These are phyloP conservation scores for Thelaira solivaga DNA, from an alignment of 2,888 invertebrate genomes.

Conservation along the genomic window DNA sequence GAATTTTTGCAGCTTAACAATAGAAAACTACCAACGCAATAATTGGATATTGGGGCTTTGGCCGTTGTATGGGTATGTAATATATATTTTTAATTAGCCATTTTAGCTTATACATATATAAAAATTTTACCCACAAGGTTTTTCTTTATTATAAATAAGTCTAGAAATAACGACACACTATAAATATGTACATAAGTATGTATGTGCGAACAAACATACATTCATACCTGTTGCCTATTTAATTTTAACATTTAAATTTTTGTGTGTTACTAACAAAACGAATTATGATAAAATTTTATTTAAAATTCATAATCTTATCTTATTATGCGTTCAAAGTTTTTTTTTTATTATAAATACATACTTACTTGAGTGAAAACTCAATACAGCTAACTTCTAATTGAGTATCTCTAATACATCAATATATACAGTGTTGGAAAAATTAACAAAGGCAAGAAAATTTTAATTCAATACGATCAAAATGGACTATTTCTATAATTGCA, in stretches of 20 bases:
- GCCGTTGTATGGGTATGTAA: slow-evolving; percentile 80
- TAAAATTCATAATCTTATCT: not conserved
- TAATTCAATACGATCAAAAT: too few relatives aligned
- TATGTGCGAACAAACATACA: too few relatives aligned
- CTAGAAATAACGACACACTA: slow-evolving; percentile 17
- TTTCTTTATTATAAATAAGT: not conserved
- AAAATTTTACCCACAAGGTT: not conserved
- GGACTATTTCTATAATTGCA: too few relatives aligned
- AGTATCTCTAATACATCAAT: too few relatives aligned
- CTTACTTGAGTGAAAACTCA: not conserved
- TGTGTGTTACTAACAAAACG: not conserved
- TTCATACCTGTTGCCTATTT: not conserved
- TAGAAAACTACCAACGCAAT: slow-evolving; percentile 68
- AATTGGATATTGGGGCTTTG: slow-evolving; percentile 76
- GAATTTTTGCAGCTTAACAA: slow-evolving; percentile 58
- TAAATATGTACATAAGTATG: too few relatives aligned
- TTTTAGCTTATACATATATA: not conserved
- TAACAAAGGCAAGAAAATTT: too few relatives aligned
- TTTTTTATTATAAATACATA: too few relatives aligned
- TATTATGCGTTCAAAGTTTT: not conserved
- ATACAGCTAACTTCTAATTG: too few relatives aligned
- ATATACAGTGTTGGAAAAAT: too few relatives aligned
- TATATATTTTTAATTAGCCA: not conserved
- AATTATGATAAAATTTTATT: not conserved
- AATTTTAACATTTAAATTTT: not conserved